Percentiles rank a stretch among this genome's conserved stretches.
These are phyloP conservation scores for Ahaetulla prasina DNA, from an alignment of 2,113 vertebrate species.

Conservation along the genomic window DNA sequence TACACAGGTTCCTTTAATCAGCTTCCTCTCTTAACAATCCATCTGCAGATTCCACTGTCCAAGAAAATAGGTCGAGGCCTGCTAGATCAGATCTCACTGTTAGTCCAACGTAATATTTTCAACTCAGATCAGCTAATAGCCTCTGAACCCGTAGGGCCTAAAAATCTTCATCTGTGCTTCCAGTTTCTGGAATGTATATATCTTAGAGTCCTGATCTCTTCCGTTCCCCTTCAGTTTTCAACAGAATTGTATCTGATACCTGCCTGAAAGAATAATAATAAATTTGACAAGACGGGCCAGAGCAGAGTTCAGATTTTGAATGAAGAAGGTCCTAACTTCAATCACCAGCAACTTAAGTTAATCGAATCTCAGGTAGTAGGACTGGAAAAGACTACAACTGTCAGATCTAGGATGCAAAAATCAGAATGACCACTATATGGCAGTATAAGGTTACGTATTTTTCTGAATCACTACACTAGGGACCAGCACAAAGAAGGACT, in stretches of 20 bases:
- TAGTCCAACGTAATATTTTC: neutral
- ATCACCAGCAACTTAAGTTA: neutral
- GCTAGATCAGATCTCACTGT: neutral
- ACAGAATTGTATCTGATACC: neutral
- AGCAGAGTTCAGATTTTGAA: neutral
- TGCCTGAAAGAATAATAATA: neutral
- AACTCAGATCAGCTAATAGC: neutral
- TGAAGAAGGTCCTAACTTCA: neutral
- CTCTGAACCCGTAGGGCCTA: neutral
- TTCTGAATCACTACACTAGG: neutral
- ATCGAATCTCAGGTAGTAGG: neutral
- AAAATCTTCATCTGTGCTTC: neutral
- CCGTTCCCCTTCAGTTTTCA: neutral
- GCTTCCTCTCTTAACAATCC: neutral
- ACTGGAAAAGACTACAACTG: neutral
- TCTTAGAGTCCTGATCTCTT: neutral
- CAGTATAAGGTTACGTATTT: neutral
- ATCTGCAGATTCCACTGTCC: neutral
- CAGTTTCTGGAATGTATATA: neutral
- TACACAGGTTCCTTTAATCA: neutral
- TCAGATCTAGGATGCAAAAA: neutral
- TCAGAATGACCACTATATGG: neutral
- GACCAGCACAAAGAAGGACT: neutral
- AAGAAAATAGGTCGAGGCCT: neutral
- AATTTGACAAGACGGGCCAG: neutral